phyloP scores from a whole-genome alignment of 2,888 invertebrate species.

The Oscheius myriophilus region DNA sequence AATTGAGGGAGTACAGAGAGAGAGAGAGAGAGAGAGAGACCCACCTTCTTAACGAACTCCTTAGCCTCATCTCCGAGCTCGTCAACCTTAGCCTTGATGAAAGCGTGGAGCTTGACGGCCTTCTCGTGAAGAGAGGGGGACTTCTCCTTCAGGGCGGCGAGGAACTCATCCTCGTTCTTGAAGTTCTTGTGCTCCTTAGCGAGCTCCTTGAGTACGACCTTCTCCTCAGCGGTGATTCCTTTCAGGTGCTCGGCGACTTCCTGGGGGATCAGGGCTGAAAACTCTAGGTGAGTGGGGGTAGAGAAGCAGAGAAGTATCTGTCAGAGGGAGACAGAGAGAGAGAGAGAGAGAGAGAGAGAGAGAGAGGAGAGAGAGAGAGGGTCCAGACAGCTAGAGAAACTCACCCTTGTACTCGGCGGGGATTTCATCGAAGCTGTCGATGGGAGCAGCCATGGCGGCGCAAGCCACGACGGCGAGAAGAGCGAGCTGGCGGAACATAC shows the following conservation, averaged over 20 bases:
- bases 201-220: conserved; percentile 62
- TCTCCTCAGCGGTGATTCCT: conserved; percentile 64
- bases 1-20: background rate
- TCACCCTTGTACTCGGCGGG: conserved; percentile 64
- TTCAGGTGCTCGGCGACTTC: conserved; percentile 67
- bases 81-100: conserved; percentile 58
- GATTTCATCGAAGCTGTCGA: conserved; percentile 60
- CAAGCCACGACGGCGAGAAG: conserved; percentile 48
- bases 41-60: conserved; percentile 59
- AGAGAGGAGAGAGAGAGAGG: no score
- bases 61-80: conserved; percentile 62
- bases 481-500: conserved; percentile 30
- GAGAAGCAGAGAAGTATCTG: no score
- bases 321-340: no score
- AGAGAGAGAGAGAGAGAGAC: background rate
- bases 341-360: no score
- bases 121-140: conserved; percentile 63
- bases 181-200: conserved; percentile 55
- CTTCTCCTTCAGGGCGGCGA: conserved; percentile 65
- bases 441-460: conserved; percentile 48
- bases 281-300: background rate
- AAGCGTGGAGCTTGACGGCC: conserved; percentile 54
- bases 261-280: conserved; percentile 62
- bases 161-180: conserved; percentile 58
- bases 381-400: background rate